Evolutionary conservation across 2,888 invertebrate species (phyloP), one percentile per base, ranked within the genome.

Genomic region (Aporophyla lueneburgensis): DNA sequence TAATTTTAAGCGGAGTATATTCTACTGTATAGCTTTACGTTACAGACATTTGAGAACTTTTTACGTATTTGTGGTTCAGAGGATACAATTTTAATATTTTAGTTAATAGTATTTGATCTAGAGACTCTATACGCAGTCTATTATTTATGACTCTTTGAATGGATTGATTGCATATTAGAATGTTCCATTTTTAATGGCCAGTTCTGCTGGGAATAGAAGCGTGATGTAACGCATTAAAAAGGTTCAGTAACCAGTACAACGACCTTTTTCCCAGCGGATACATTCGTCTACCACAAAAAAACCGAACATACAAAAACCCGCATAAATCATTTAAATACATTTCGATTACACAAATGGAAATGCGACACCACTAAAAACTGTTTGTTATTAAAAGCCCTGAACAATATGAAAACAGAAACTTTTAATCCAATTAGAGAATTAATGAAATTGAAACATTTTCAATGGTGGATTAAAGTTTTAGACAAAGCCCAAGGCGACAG

Each of bases 391-490:
- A 74, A 58, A 76, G 19, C 51, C 24, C 21, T 14, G 14, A 75
- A 62, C 62, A 67, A 68, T 24, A 66, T 43, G 27, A 51, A 53
- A 19, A 51, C 53, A 59, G 21, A 65, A 83, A 74, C 62, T 80
- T 76, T 67, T 16, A 59, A 68, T 78, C 72, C 68, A 86, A 78
- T 84, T 80, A 81, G 70, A n/a, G 43, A 66, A 70, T 78, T 66
- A 81, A 81, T 74, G 46, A 73, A 83, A 76, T 51, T 73, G 59
- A 76, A 82, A 80, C 76, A 65, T 70, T 33, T 65, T 71, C 71
- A 73, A 85, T 65, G 51, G 71, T 54, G 51, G 58, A 54, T 66
- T 46, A 16, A 66, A 78, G 61, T 79, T 66, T 78, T 24, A 66
- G 24, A 83, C 69, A 80, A 81, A 76, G 46, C 24, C n/a, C n/a